Evolutionary conservation across 2,888 invertebrate species (phyloP), one percentile per base, ranked within the genome.

Genomic region (Epinotia brunnichana): DNA sequence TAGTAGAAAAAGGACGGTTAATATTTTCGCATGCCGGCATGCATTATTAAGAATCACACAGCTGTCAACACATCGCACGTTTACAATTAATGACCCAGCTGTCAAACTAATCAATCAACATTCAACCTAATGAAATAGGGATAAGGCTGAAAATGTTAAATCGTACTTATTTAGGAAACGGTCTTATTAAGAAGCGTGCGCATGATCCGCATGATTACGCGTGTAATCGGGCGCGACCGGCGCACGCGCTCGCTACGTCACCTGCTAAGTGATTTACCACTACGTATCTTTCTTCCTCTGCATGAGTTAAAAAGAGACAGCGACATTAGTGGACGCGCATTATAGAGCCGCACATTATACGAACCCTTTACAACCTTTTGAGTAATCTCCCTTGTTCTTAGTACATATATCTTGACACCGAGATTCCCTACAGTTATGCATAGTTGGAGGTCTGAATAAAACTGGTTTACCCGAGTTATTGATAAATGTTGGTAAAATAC

Each of bases 151-250:
- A 44, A 44, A 44, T n/a, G n/a, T 44, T 44, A 13, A 44, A 44
- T 4, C 44, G 4, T 13, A 15, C 15, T 13, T 44, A 0, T 44
- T 44, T 44, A 44, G 44, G 44, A 44, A 44, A 44, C 44, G 44
- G 44, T 44, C 44, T 15, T 3, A 44, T 44, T 44, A 44, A 44
- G 44, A 44, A 15, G 15, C 15, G 2, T 48, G 21, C 67, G 67
- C 67, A 24, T 48, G 41, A 57, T 57, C 54, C 67, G 67, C 67
- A 24, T 48, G 41, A 57, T 57, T 61, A 39, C 60, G 69, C 39
- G 60, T 48, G 48, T 24, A 70, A 70, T 70, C 19, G 69, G 10
- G 35, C 69, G 57, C 21, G 53, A 54, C 61, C 39, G 35, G 59
- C 59, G 59, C 59, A 35, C 59, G 59, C 59, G 59, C 17, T 17